Conservation (phyloP, 2,113 vertebrate species). For the Colistium nudipinnis region DNA sequence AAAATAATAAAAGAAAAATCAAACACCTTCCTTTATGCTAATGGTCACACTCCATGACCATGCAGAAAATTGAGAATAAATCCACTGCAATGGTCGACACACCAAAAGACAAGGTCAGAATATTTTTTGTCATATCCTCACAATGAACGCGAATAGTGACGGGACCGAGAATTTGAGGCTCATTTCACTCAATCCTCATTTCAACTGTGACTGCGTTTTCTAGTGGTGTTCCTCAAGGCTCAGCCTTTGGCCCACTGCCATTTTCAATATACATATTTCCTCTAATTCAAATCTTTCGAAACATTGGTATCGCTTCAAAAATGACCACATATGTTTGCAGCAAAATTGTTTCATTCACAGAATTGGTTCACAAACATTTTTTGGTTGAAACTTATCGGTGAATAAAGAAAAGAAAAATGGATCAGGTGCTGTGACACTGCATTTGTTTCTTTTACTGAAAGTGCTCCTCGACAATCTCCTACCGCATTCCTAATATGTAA, state of each 20-base stretch:
- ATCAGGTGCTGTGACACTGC: conserved; percentile 1
- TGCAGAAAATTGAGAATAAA: not conserved
- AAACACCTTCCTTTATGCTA: not conserved
- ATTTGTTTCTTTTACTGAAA: conserved; percentile 31
- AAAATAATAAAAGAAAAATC: not conserved
- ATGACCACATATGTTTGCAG: not conserved
- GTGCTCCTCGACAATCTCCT: no score
- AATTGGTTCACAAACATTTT: not conserved
- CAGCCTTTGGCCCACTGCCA: no score
- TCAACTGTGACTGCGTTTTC: no score
- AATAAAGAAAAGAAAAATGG: not conserved
- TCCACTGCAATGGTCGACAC: not conserved
- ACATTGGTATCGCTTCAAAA: not conserved
- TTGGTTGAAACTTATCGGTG: not conserved
- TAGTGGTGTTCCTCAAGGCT: no score
- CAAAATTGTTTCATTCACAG: no score
- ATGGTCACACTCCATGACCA: not conserved
- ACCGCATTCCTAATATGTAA: no score
- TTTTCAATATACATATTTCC: no score
- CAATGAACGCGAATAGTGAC: no score
- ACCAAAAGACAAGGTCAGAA: not conserved
- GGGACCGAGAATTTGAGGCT: no score
- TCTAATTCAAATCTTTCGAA: no score
- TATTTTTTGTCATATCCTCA: no score
- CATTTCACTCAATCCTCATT: no score